Conservation (phyloP, 92 coral and sea anemone genomes). For the Porites lobata region DNA sequence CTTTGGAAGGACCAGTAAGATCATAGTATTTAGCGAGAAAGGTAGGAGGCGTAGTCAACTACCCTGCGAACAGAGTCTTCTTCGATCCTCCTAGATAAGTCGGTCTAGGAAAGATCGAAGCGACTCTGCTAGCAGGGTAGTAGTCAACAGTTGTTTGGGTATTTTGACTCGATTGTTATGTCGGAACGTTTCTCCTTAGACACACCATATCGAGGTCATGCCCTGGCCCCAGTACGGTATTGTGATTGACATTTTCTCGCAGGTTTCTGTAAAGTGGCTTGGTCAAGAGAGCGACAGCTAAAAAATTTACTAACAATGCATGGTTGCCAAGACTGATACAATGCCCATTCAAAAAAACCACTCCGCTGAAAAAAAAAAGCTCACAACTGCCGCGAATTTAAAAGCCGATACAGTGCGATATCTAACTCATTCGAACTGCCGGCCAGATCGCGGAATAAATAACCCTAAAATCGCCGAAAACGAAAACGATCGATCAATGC, state of each 20-base stretch:
- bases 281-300: slow-evolving; percentile 47
- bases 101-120: too few relatives aligned
- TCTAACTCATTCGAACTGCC: background rate
- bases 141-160: background rate
- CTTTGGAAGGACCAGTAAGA: slow-evolving; percentile 43
- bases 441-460: background rate
- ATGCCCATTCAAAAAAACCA: background rate
- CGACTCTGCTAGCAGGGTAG: too few relatives aligned
- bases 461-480: background rate
- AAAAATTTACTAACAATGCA: slow-evolving; percentile 2
- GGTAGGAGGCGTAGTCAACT: slow-evolving; percentile 42
- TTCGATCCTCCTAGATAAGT: too few relatives aligned
- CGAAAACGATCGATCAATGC: background rate
- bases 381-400: background rate
- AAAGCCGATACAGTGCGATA: background rate
- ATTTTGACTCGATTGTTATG: background rate
- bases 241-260: slow-evolving; percentile 21
- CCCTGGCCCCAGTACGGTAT: slow-evolving; percentile 8
- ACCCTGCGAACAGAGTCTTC: background rate
- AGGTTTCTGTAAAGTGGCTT: slow-evolving; percentile 9
- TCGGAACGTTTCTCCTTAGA: slow-evolving; percentile 18
- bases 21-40: slow-evolving; percentile 60
- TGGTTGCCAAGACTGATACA: background rate
- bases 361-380: too few relatives aligned
- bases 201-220: slow-evolving; percentile 32